These are phyloP conservation scores for Pollenia amentaria DNA, from an alignment of 2,888 invertebrate genomes.

Conservation along the genomic window DNA sequence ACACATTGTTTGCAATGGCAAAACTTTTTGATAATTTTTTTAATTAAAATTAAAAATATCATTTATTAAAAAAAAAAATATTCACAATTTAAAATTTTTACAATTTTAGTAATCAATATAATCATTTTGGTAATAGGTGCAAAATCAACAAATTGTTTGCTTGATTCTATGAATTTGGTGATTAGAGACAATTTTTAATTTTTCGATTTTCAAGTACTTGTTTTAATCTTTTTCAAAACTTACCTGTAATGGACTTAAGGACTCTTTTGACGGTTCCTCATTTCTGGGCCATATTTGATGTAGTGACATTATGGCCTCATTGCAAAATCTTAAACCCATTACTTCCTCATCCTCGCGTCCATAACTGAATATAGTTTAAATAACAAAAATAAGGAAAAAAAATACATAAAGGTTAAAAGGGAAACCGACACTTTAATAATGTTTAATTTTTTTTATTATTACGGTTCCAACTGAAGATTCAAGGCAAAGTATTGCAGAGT, in stretches of 20 bases:
- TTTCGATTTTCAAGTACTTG: background rate
- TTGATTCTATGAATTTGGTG: too few relatives aligned
- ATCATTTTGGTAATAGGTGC: too few relatives aligned
- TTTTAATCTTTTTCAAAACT: constrained; percentile 32
- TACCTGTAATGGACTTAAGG: constrained; percentile 91
- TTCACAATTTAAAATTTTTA: too few relatives aligned
- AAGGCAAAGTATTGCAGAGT: background rate
- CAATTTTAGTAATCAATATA: too few relatives aligned
- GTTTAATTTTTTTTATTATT: background rate
- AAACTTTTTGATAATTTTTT: too few relatives aligned
- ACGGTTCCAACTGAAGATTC: background rate
- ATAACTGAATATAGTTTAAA: constrained; percentile 87
- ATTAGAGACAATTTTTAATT: background rate
- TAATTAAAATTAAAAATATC: too few relatives aligned
- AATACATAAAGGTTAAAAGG: constrained; percentile 54
- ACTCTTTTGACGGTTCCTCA: constrained; percentile 86
- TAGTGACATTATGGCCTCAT: constrained; percentile 97
- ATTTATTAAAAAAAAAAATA: too few relatives aligned
- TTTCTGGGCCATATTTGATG: constrained; percentile 92
- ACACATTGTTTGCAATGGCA: too few relatives aligned
- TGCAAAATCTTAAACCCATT: constrained; percentile 98
- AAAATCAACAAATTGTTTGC: too few relatives aligned
- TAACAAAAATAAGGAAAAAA: constrained; percentile 18
- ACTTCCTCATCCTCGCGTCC: constrained; percentile 99
- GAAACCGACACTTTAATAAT: background rate